Conservation (phyloP, 2,113 vertebrate species). For the Lycaon pictus region DNA sequence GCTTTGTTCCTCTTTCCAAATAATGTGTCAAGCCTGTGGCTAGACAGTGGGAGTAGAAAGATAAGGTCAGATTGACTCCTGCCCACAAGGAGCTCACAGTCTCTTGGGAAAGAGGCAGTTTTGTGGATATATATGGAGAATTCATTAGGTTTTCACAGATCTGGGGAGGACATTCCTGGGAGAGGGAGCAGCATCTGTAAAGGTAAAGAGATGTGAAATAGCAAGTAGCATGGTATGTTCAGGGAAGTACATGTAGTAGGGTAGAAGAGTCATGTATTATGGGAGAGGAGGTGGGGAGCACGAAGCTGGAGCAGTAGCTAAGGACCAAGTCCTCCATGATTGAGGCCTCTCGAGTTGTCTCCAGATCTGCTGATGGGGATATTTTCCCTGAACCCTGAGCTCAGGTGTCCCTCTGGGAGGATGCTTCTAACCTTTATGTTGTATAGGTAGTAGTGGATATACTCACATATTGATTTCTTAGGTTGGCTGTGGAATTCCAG, state of each 20-base stretch:
- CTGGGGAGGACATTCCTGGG: not conserved
- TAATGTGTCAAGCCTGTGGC: not conserved
- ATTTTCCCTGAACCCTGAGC: not conserved
- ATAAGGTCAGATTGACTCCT: not conserved
- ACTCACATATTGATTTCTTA: conserved; percentile 77
- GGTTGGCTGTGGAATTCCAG: conserved; percentile 93
- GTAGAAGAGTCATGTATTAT: not conserved
- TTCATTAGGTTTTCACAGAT: not conserved
- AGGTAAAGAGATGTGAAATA: not conserved
- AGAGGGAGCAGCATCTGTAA: not conserved
- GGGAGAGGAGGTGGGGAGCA: not conserved
- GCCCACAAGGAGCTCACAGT: not conserved
- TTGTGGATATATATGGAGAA: not conserved
- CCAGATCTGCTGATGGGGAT: not conserved
- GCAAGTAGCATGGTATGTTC: not conserved
- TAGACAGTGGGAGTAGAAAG: not conserved
- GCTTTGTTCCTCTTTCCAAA: not conserved
- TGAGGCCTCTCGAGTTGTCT: not conserved
- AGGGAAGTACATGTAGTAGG: not conserved
- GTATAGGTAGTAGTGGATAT: no score
- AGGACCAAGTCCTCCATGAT: not conserved
- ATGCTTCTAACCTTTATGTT: not conserved
- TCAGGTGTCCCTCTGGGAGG: not conserved
- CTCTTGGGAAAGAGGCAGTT: not conserved
- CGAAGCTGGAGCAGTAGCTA: not conserved